A percentile compares a stretch with the other conserved stretches of the same genome.
These are phyloP conservation scores for Clytia hemisphaerica DNA, from an alignment of 30 jellyfish, hydroid and myxozoan species.

Conservation along the genomic window DNA sequence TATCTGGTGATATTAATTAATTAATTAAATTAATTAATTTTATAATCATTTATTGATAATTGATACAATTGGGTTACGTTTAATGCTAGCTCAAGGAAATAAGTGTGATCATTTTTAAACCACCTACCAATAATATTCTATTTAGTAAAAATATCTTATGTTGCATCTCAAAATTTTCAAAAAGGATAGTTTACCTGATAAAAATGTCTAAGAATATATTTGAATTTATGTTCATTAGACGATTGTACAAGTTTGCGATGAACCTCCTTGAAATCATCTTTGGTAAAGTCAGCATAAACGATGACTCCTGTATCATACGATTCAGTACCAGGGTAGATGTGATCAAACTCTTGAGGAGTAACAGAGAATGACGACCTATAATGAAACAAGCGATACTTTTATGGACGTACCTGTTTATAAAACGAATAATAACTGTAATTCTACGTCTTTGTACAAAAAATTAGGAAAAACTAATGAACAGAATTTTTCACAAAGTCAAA, in stretches of 20 bases:
- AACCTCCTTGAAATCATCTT: slow-evolving; percentile 7
- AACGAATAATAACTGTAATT: too few species aligned
- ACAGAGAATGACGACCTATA: too few species aligned
- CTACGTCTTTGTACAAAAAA: too few species aligned
- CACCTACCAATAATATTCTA: too few species aligned
- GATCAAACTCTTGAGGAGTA: slow-evolving; percentile 48
- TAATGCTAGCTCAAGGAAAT: neutral
- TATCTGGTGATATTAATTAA: neutral
- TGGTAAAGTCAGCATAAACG: slow-evolving; percentile 41
- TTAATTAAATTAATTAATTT: neutral
- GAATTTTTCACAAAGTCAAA: too few species aligned
- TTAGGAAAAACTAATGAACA: too few species aligned
- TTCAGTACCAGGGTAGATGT: slow-evolving; percentile 58
- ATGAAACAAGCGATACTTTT: too few species aligned
- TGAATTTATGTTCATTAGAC: neutral
- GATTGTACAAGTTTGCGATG: neutral
- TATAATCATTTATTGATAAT: neutral
- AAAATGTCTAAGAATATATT: slow-evolving; percentile 27
- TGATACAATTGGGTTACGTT: neutral
- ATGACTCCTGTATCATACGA: slow-evolving; percentile 27
- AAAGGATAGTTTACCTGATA: slow-evolving; percentile 20
- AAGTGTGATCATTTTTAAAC: too few species aligned
- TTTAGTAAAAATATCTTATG: too few species aligned
- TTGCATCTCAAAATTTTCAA: neutral
- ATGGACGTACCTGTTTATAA: too few species aligned